These are phyloP conservation scores for Chelidonichthys spinosus DNA, from an alignment of 2,797 vertebrate genomes.

Conservation along the genomic window DNA sequence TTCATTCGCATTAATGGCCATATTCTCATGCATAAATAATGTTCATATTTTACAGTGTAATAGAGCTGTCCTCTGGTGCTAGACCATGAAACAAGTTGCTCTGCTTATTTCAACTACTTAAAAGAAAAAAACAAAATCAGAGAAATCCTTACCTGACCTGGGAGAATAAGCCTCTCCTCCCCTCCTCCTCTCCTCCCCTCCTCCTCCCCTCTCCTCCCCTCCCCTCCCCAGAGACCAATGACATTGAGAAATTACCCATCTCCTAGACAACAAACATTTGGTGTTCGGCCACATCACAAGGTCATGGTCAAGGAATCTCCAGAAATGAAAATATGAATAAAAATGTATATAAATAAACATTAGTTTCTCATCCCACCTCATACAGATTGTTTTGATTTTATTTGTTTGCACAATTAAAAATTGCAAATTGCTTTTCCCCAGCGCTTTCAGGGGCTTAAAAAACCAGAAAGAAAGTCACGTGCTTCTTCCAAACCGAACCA, in stretches of 20 bases:
- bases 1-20: slow-evolving; percentile 61
- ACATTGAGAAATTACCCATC: slow-evolving; percentile 84
- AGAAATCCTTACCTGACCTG: slow-evolving; percentile 27
- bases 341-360: slow-evolving; percentile 2
- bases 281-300: slow-evolving; percentile 73
- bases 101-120: slow-evolving; percentile 25
- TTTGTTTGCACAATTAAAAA: slow-evolving; percentile 21
- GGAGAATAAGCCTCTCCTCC: slow-evolving; percentile 5
- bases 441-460: slow-evolving; percentile 1
- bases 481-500: background rate
- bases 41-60: slow-evolving; percentile 46
- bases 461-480: slow-evolving; percentile 1
- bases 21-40: slow-evolving; percentile 64
- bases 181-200: slow-evolving; percentile 1
- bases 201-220: slow-evolving; percentile 11
- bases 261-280: slow-evolving; percentile 84
- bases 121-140: background rate
- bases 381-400: slow-evolving; percentile 1
- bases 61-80: slow-evolving; percentile 32
- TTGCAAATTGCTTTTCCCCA: background rate
- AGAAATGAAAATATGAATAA: slow-evolving; percentile 45
- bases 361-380: background rate
- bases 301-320: slow-evolving; percentile 75
- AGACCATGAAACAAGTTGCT: slow-evolving; percentile 32
- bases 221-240: slow-evolving; percentile 62